Base-by-base conservation (phyloP, 2,113 vertebrate species). In the Macaca mulatta region DNA sequence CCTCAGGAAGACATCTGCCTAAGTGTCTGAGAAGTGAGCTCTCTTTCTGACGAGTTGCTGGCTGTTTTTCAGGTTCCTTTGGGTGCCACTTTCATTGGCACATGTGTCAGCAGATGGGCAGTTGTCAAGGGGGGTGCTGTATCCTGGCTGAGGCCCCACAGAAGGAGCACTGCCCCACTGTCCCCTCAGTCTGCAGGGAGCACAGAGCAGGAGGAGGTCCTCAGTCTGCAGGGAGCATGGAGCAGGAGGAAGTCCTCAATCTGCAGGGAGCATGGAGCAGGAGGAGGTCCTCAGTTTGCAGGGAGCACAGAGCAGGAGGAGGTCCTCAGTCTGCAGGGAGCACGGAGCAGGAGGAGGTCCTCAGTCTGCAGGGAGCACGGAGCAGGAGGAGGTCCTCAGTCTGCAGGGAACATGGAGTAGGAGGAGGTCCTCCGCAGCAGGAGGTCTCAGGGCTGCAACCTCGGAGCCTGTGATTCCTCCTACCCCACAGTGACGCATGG, bases 1-100 rank as follows among this genome's bases (percentile, higher is more conserved):
- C 50, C n/a, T 40, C 32, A 2, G 3, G 1, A 6, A 35, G 4
- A 9, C 17, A 2, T 0, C 6, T 40, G 1, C 1, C 16, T 5
- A 1, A 2, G 70, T 61, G 7, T n/a, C 50, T 8, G 1, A 12
- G 80, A 48, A 30, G 25, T 1, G 27, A 64, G 61, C 27, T 64
- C 61, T 30, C 27, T 14, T 64, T 64, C 27, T 64, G 61, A 64
- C 0, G 45, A 6, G 27, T 18, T 10, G 1, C 11, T 4, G 40
- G 23, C 0, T 27, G 3, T 23, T 11, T 1, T 7, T 23, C 45
- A 7, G 10, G 25, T 0, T 77, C 72, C n/a, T 35, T 55, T 72
- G 1, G 2, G 57, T 0, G 3, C 35, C 0, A 8, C 6, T 32
- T n/a, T 11, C 27, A 23, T 9, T 22, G 17, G 1, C 48, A 9